Conservation (phyloP, 64 coral and sea anemone genomes). For the Actinia equina region DNA sequence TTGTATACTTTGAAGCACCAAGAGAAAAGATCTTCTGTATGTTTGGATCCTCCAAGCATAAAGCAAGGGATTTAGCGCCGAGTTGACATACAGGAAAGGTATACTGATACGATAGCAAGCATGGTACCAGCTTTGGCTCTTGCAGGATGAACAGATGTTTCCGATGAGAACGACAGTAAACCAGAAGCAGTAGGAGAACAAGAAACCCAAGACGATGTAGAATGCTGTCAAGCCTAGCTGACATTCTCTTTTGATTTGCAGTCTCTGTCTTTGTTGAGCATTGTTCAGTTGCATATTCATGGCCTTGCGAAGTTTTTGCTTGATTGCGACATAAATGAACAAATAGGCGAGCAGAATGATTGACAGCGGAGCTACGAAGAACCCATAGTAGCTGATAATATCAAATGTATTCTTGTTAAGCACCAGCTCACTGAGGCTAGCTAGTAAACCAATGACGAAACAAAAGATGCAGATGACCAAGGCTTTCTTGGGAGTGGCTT, state of each 20-base stretch:
- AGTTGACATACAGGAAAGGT: conserved; percentile 48
- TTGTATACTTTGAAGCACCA: not conserved
- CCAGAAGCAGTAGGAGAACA: conserved; percentile 35
- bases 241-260: conserved; percentile 14
- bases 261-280: conserved; percentile 7
- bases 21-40: conserved; percentile 8
- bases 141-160: conserved; percentile 20
- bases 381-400: conserved; percentile 21
- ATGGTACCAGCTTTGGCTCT: conserved; percentile 16
- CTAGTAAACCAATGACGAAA: conserved; percentile 22
- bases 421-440: conserved; percentile 29
- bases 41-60: conserved; percentile 44
- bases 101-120: conserved; percentile 45
- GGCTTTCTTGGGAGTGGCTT: conserved; percentile 24
- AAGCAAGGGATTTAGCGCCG: conserved; percentile 39
- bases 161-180: conserved; percentile 17
- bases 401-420: conserved; percentile 12
- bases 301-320: not conserved
- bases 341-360: conserved; percentile 19
- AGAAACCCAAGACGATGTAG: conserved; percentile 28
- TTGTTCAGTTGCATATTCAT: not conserved
- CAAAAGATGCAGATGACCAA: not conserved
- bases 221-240: conserved; percentile 26
- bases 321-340: not conserved
- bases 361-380: conserved; percentile 28